Percentiles rank a stretch among this genome's conserved stretches.
phyloP scores from a whole-genome alignment of 2,113 vertebrate genomes.

The Menura novaehollandiae region DNA sequence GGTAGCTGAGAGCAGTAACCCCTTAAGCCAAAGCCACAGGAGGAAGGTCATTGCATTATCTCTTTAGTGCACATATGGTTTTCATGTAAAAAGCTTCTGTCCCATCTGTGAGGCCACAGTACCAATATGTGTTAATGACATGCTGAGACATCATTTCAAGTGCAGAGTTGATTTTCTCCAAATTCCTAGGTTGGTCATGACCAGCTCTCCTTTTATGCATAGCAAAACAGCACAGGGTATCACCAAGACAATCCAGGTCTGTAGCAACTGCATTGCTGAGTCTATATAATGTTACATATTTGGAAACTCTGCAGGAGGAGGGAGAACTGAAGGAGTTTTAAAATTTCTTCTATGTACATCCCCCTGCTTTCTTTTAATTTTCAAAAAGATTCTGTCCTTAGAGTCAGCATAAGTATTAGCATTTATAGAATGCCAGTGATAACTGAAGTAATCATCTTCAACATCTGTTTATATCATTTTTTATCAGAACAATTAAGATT shows the following conservation, averaged over 20 bases:
- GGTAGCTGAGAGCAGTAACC: not conserved
- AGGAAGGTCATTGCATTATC: not conserved
- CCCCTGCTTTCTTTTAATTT: not conserved
- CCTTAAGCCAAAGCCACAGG: not conserved
- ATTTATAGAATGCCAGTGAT: not conserved
- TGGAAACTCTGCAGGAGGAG: not conserved
- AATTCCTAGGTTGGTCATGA: not conserved
- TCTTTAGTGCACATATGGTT: not conserved
- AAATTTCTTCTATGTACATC: not conserved
- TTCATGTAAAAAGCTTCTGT: not conserved
- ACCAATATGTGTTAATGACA: not conserved
- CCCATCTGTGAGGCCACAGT: not conserved
- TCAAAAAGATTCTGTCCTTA: not conserved
- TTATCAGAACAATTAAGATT: not conserved
- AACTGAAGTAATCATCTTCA: not conserved
- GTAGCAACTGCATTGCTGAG: not conserved
- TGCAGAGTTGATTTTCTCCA: not conserved
- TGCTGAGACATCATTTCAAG: not conserved
- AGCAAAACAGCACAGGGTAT: not conserved
- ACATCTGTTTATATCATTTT: not conserved
- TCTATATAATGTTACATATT: not conserved
- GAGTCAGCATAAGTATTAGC: not conserved
- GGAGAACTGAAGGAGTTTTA: not conserved
- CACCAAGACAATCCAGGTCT: not conserved
- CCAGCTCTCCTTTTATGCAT: not conserved